Base-by-base conservation (phyloP, 1,140 invertebrate genomes). In the Drosophila burlai region DNA sequence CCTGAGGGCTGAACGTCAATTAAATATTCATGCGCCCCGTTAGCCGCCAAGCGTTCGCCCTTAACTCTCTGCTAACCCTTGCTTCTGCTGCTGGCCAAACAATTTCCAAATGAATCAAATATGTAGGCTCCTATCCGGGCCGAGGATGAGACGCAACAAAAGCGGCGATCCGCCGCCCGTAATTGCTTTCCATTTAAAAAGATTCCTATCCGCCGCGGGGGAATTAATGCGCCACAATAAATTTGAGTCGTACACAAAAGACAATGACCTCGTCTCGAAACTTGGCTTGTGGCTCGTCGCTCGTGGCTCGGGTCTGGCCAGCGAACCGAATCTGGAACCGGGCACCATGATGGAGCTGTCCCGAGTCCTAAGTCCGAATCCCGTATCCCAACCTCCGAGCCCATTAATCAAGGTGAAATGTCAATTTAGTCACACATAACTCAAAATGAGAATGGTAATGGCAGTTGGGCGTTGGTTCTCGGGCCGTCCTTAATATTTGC, bases 321-420 rank as follows among this genome's bases (percentile, higher is more conserved):
- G 40, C 40, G 63, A 65, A 45, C 63, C 57, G 43, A 50, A 43
- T 42, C 57, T 49, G 69, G 71, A 21, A 18, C 29, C 45, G 21
- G 49, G 54, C 36, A 21, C 49, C 34, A 66, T 82, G 83, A 76
- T 79, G 71, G 65, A 87, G 69, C 47, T 67, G 47, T 66, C 49
- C 40, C 45, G 10, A 31, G 46, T 65, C 45, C 54, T 36, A 31
- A 31, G 1, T 31, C 34, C 16, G 45, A 29, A n/a, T 29, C 29
- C 18, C 29, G 6, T 18, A 0, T 13, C 50, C 52, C 52, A 3
- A 24, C 13, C 34, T 38, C 52, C 18, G 8, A 24, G 34, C 18
- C 67, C 80, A 86, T 86, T 80, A 79, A 87, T 87, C 83, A 86
- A 83, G 69, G 76, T 80, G 65, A 80, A 72, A 68, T 86, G 83